Evolutionary conservation across 1,140 invertebrate species (phyloP).

Genomic region (Centruroides vittatus): DNA sequence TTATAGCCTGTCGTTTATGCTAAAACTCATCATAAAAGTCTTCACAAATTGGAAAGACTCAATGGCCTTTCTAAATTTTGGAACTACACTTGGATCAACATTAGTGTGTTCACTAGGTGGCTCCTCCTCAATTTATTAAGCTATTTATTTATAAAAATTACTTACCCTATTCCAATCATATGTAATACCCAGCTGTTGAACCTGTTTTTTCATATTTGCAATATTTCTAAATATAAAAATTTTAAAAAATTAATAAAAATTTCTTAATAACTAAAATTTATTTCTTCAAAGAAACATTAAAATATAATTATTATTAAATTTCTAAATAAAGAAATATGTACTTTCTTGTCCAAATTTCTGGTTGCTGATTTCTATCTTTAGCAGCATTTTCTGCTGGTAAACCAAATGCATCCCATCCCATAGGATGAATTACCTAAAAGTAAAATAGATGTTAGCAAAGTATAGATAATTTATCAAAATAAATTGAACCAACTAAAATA

Average conservation of each 20-base stretch:
- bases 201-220: conserved; percentile 70
- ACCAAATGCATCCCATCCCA: conserved; percentile 99
- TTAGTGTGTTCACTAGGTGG: too few species aligned
- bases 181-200: conserved; percentile 60
- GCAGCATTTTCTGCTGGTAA: conserved; percentile 99
- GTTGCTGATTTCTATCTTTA: conserved; percentile 58
- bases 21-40: too few species aligned
- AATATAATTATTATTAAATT: neutral
- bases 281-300: too few species aligned
- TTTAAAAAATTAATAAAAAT: neutral
- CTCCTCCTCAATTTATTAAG: too few species aligned
- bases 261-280: neutral
- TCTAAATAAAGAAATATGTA: neutral
- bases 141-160: too few species aligned
- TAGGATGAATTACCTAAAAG: conserved; percentile 70
- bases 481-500: too few species aligned
- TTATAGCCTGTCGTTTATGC: too few species aligned
- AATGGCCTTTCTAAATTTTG: too few species aligned
- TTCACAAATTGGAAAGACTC: too few species aligned
- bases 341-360: conserved; percentile 67
- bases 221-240: conserved; percentile 53
- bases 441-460: neutral
- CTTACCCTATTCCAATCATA: conserved; percentile 92
- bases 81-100: too few species aligned
- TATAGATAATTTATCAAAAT: too few species aligned